A percentile compares a stretch with the other conserved stretches of the same genome.
Evolutionary conservation across 2,797 vertebrate species (phyloP).

Genomic region (Anabacerthia variegaticeps): DNA sequence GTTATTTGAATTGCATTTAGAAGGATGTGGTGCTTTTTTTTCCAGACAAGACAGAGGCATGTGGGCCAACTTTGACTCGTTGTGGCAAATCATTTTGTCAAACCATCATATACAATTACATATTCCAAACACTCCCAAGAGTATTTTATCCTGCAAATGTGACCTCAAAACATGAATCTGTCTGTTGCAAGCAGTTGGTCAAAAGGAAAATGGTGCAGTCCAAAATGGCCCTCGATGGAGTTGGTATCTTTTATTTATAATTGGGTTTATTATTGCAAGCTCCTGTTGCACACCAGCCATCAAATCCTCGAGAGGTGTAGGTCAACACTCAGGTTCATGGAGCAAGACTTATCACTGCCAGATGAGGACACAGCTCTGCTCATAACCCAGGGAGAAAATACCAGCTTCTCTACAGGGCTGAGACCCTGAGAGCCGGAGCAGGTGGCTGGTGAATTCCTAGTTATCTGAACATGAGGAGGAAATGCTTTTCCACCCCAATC

Average conservation of each 20-base stretch:
- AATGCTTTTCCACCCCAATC: neutral
- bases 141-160: neutral
- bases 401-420: neutral
- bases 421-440: neutral
- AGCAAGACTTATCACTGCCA: neutral
- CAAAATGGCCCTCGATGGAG: neutral
- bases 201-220: neutral
- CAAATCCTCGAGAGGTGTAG: neutral
- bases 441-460: neutral
- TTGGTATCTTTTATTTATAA: neutral
- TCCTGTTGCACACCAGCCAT: neutral
- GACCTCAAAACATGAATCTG: neutral
- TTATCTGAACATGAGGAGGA: neutral
- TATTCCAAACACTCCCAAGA: neutral
- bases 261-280: neutral
- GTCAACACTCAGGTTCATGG: neutral
- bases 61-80: neutral
- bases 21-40: neutral
- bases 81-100: neutral
- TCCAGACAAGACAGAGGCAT: neutral
- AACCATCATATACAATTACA: fast-evolving
- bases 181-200: neutral
- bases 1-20: neutral
- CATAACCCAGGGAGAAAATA: neutral
- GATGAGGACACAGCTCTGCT: neutral